These are phyloP conservation scores for Drosophila ezoana DNA, from an alignment of 2,888 invertebrate genomes.

Conservation along the genomic window DNA sequence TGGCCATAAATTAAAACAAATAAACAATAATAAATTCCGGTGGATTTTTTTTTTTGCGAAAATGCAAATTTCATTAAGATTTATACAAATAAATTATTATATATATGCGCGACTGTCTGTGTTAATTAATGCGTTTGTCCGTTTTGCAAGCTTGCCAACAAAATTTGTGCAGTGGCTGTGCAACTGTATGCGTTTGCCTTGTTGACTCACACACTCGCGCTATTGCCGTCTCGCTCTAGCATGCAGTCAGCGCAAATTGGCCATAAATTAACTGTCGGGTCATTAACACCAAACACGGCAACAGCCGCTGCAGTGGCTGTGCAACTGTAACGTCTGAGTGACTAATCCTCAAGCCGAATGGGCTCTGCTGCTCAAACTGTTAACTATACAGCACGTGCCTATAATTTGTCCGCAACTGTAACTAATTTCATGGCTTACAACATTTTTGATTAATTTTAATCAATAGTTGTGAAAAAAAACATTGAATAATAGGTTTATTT, in stretches of 20 bases:
- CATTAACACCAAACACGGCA: slow-evolving; percentile 68
- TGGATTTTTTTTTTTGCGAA: slow-evolving; percentile 13
- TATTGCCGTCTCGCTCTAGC: slow-evolving; percentile 37
- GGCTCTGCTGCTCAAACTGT: slow-evolving; percentile 21
- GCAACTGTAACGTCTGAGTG: slow-evolving; percentile 39
- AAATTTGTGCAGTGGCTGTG: slow-evolving; percentile 41
- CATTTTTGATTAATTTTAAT: neutral
- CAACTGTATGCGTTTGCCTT: slow-evolving; percentile 44
- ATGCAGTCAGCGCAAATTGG: slow-evolving; percentile 30
- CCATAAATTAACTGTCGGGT: slow-evolving; percentile 61
- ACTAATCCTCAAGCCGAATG: slow-evolving; percentile 32
- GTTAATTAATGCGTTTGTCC: slow-evolving; percentile 50
- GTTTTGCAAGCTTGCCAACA: neutral
- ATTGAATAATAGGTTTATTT: too few relatives aligned
- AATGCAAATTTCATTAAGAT: slow-evolving; percentile 52
- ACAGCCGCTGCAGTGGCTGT: slow-evolving; percentile 15
- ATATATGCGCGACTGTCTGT: neutral
- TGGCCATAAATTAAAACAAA: slow-evolving; percentile 23
- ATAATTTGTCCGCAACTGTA: neutral
- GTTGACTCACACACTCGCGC: slow-evolving; percentile 26
- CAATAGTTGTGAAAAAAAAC: neutral
- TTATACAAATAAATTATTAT: neutral
- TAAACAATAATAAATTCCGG: slow-evolving; percentile 26
- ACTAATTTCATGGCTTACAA: neutral
- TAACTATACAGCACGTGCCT: slow-evolving; percentile 4